Evolutionary conservation across 1,140 invertebrate genomes (phyloP).

Genomic region (Aphidius gifuensis): DNA sequence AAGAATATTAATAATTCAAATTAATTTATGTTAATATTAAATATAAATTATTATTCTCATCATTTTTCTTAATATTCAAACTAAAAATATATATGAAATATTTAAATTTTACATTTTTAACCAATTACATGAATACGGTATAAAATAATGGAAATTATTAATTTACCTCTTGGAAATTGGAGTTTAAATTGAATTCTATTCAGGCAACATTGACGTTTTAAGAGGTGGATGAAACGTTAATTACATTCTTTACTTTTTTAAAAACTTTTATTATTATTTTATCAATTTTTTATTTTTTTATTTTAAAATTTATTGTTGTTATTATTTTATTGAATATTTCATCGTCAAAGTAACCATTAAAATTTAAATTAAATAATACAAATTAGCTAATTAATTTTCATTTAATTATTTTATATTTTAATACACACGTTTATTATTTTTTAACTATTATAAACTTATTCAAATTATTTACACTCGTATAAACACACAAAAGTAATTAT

Average conservation of each 20-base stretch:
- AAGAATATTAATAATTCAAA: background rate
- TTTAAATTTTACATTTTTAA: background rate
- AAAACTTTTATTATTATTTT: conserved; percentile 4
- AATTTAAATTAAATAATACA: too few species aligned
- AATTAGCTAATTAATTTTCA: too few species aligned
- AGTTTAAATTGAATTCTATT: conserved; percentile 24
- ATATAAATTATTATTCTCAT: background rate
- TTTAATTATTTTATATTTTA: too few species aligned
- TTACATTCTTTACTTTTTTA: conserved; percentile 23
- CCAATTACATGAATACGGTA: conserved; percentile 1
- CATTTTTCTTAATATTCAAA: conserved; percentile 1
- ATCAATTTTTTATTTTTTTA: conserved; percentile 1
- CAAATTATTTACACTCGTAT: too few species aligned
- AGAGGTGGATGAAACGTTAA: conserved; percentile 28
- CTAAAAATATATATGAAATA: conserved; percentile 4
- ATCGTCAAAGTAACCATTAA: too few species aligned
- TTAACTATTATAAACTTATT: too few species aligned
- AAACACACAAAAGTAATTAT: too few species aligned
- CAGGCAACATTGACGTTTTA: conserved; percentile 22
- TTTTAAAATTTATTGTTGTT: background rate
- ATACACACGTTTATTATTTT: too few species aligned
- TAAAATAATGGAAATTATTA: conserved; percentile 20
- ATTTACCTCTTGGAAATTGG: conserved; percentile 17
- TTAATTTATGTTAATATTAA: background rate
- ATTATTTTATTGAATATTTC: conserved; percentile 1